phyloP scores from a whole-genome alignment of 2,888 invertebrate genomes.

The Molorchus minor region DNA sequence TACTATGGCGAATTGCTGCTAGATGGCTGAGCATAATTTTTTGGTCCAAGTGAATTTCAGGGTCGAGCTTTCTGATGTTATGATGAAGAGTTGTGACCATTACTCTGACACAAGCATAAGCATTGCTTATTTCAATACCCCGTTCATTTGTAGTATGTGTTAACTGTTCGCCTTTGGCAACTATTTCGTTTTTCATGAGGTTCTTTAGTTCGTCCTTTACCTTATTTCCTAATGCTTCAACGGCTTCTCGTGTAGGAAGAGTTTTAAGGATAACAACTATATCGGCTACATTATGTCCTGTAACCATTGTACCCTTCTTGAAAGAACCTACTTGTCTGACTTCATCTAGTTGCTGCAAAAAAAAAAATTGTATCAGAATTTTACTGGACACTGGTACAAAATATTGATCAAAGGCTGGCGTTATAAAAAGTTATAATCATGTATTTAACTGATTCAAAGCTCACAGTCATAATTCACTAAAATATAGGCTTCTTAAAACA shows the following conservation, averaged over 20 bases:
- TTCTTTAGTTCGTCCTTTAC: slow-evolving; percentile 86
- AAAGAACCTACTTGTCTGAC: slow-evolving; percentile 97
- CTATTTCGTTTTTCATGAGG: slow-evolving; percentile 70
- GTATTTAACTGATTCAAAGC: too few relatives aligned
- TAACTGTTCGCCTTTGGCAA: slow-evolving; percentile 70
- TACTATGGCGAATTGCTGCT: slow-evolving; percentile 92
- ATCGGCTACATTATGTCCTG: slow-evolving; percentile 94
- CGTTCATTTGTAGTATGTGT: slow-evolving; percentile 71
- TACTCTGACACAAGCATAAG: slow-evolving; percentile 87
- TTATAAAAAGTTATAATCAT: too few relatives aligned
- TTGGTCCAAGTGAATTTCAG: slow-evolving; percentile 80
- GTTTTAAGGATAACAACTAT: slow-evolving; percentile 97
- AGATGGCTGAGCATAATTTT: slow-evolving; percentile 88
- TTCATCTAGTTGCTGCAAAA: slow-evolving; percentile 84
- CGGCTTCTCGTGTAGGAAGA: slow-evolving; percentile 93
- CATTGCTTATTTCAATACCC: slow-evolving; percentile 89
- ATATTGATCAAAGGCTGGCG: too few relatives aligned
- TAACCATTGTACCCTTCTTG: slow-evolving; percentile 97
- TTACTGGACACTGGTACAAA: too few relatives aligned
- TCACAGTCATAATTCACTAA: too few relatives aligned
- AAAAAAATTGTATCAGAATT: too few relatives aligned
- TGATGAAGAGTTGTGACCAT: slow-evolving; percentile 94
- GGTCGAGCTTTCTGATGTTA: slow-evolving; percentile 91
- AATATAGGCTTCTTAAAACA: too few relatives aligned
- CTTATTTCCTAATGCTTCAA: slow-evolving; percentile 90